A percentile compares a stretch with the other conserved stretches of the same genome.
These are phyloP conservation scores for Limnothrissa miodon DNA, from an alignment of 2,113 vertebrate genomes.

Conservation along the genomic window DNA sequence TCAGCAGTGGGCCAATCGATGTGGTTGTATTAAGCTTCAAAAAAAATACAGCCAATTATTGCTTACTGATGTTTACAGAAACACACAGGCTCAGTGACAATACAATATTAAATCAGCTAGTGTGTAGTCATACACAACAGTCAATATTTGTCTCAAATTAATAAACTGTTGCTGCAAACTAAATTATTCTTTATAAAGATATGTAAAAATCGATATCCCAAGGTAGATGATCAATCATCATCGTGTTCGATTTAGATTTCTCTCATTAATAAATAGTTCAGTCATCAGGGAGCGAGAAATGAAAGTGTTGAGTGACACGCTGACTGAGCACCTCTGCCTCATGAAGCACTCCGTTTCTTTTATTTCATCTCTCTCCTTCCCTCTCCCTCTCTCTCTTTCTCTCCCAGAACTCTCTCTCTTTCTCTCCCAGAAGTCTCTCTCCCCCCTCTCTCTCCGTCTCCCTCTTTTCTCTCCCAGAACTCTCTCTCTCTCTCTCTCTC, in stretches of 20 bases:
- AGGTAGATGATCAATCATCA: neutral
- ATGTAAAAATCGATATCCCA: neutral
- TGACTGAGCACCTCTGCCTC: neutral
- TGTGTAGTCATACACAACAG: neutral
- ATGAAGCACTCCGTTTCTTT: neutral
- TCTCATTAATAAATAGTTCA: neutral
- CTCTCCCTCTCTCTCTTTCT: too few species aligned
- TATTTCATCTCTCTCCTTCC: neutral
- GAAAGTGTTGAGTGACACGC: neutral
- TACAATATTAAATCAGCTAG: neutral
- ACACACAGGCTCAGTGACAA: neutral
- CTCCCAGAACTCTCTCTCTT: too few species aligned
- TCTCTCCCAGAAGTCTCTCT: too few species aligned
- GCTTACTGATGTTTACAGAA: neutral
- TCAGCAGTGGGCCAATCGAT: neutral
- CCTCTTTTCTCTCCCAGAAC: too few species aligned
- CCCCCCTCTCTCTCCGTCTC: too few species aligned
- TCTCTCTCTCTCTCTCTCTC: too few species aligned
- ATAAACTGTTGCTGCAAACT: slow-evolving; percentile 5
- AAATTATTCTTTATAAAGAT: neutral
- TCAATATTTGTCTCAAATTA: slow-evolving; percentile 6
- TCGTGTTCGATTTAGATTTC: neutral
- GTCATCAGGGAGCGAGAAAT: neutral
- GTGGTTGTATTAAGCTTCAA: neutral
- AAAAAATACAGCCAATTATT: neutral